These are phyloP conservation scores for Drosophila ochracea DNA, from an alignment of 2,888 invertebrate species.

Conservation along the genomic window DNA sequence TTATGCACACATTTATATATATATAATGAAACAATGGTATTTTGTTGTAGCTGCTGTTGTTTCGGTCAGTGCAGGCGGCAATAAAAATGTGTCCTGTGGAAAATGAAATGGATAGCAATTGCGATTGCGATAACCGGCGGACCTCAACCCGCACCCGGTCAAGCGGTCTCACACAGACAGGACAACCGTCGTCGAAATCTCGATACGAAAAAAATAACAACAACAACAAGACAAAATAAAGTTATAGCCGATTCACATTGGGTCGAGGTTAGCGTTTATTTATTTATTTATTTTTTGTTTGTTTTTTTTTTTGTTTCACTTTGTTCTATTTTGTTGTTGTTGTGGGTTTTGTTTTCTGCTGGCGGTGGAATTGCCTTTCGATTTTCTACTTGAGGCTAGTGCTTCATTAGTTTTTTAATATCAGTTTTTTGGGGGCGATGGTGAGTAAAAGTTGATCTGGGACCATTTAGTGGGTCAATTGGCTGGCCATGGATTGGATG, in stretches of 20 bases:
- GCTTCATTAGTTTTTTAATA: conserved; percentile 69
- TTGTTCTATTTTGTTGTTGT: conserved; percentile 14
- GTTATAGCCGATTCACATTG: conserved; percentile 41
- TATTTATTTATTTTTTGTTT: conserved; percentile 6
- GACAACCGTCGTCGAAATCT: conserved; percentile 12
- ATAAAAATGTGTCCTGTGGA: conserved; percentile 79
- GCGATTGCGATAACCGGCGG: conserved; percentile 71
- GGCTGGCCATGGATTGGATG: conserved; percentile 22
- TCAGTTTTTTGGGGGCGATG: conserved; percentile 36
- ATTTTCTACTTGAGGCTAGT: conserved; percentile 60
- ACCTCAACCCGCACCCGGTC: conserved; percentile 20
- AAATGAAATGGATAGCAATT: conserved; percentile 78
- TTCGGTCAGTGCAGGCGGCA: conserved; percentile 71
- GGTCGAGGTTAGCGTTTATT: conserved; percentile 65
- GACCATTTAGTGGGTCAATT: conserved; percentile 68
- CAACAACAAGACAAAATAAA: conserved; percentile 21
- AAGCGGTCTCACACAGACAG: conserved; percentile 17
- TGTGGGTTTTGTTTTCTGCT: conserved; percentile 13
- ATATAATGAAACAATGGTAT: conserved; percentile 68
- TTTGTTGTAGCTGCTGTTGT: conserved; percentile 34
- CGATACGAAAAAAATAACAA: conserved; percentile 26
- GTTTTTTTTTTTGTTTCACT: conserved; percentile 9
- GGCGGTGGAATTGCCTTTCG: conserved; percentile 58
- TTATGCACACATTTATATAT: background rate
- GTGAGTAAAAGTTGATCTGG: conserved; percentile 51